These are phyloP conservation scores for Heliconius eleuchia DNA, from an alignment of 1,140 invertebrate genomes.

Conservation along the genomic window DNA sequence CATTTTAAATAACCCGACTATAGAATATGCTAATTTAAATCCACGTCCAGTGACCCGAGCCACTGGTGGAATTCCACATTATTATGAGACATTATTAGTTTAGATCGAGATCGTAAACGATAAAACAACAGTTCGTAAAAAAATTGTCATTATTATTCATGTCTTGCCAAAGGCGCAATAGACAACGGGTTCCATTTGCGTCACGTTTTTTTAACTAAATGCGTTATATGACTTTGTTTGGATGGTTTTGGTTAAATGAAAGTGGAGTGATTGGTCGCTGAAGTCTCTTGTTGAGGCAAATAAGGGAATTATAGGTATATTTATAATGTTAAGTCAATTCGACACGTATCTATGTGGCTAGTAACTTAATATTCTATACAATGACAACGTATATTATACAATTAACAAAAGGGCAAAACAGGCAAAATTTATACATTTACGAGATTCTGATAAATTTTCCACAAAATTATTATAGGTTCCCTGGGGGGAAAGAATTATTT, in stretches of 20 bases:
- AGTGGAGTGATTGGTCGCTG: background rate
- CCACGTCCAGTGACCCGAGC: conserved; percentile 2
- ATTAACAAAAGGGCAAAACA: too few species aligned
- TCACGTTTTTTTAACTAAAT: conserved; percentile 8
- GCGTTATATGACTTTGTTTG: background rate
- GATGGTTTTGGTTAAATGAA: background rate
- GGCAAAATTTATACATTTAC: too few species aligned
- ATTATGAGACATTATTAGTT: conserved; percentile 33
- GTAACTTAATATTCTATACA: too few species aligned
- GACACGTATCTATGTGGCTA: too few species aligned
- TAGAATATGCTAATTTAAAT: background rate
- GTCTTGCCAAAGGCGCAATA: conserved; percentile 42
- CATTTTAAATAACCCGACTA: background rate
- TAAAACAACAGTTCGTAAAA: conserved; percentile 41
- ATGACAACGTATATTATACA: too few species aligned
- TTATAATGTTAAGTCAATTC: background rate
- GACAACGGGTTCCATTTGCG: conserved; percentile 15
- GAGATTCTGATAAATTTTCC: too few species aligned
- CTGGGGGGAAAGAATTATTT: background rate
- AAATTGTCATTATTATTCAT: conserved; percentile 49
- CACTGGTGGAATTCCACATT: conserved; percentile 14
- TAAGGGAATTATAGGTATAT: too few species aligned
- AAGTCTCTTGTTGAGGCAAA: background rate
- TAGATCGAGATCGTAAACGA: conserved; percentile 33
- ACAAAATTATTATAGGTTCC: background rate